A percentile compares a stretch with the other conserved stretches of the same genome.
These are phyloP conservation scores for Pogoniulus pusillus DNA, from an alignment of 2,797 vertebrate species.

Conservation along the genomic window DNA sequence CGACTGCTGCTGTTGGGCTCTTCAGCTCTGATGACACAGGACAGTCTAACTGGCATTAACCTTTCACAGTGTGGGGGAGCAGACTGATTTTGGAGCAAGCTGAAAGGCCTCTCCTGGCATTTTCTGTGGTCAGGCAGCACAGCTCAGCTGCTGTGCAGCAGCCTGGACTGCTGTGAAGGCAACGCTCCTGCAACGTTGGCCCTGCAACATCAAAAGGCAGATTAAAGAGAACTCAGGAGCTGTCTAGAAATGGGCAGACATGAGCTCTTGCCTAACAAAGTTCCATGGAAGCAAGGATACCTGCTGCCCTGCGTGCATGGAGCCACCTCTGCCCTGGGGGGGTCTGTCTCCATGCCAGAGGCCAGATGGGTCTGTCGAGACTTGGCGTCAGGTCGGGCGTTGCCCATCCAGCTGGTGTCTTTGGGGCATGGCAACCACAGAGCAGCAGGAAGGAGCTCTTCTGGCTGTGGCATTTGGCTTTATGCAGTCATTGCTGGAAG, in stretches of 20 bases:
- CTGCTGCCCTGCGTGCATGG: rapidly evolving
- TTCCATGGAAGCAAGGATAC: not conserved
- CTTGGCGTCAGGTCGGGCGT: not conserved
- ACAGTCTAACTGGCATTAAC: not conserved
- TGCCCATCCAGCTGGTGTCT: not conserved
- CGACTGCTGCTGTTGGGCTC: not conserved
- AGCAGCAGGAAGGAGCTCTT: not conserved
- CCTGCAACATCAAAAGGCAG: not conserved
- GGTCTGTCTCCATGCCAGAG: not conserved
- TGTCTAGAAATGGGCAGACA: not conserved
- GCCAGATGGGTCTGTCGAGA: not conserved
- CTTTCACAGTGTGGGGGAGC: not conserved
- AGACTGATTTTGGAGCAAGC: not conserved
- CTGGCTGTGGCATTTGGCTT: not conserved
- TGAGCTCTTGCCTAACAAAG: not conserved
- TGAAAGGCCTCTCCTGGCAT: not conserved
- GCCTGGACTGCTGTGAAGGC: not conserved
- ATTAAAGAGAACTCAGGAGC: not conserved
- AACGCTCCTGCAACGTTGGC: rapidly evolving
- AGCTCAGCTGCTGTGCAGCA: not conserved
- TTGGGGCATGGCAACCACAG: not conserved
- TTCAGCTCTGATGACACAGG: rapidly evolving
- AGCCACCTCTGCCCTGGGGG: slow-evolving; percentile 1
- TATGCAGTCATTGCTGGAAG: not conserved
- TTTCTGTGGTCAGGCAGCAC: not conserved